These are phyloP conservation scores for Fukomys damarensis DNA, from an alignment of 2,113 vertebrate genomes.

Conservation along the genomic window DNA sequence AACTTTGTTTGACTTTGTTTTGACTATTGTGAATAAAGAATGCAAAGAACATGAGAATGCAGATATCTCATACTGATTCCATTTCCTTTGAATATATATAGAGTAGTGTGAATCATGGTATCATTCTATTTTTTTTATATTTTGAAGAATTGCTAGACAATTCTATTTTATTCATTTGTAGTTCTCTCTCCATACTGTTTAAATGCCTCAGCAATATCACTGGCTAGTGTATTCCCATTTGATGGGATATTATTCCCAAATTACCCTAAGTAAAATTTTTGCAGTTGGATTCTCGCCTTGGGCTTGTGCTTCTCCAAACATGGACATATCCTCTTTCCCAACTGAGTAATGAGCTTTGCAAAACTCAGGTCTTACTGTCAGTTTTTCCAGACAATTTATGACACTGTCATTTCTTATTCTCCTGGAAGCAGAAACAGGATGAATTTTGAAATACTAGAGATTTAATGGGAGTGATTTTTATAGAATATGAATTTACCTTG, in stretches of 20 bases:
- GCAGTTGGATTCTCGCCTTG: background rate
- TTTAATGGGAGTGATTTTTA: background rate
- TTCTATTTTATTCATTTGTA: background rate
- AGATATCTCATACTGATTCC: background rate
- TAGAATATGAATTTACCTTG: background rate
- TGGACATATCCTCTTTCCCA: background rate
- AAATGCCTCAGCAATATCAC: background rate
- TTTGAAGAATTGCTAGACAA: background rate
- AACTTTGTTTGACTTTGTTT: background rate
- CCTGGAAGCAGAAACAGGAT: background rate
- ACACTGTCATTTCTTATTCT: background rate
- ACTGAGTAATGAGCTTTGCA: background rate
- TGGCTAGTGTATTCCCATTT: background rate
- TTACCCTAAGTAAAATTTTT: background rate
- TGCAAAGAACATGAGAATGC: background rate
- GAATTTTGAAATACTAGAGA: background rate
- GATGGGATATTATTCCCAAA: background rate
- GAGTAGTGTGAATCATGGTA: background rate
- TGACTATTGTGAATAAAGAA: background rate
- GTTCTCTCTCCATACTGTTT: background rate
- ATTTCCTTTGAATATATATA: background rate
- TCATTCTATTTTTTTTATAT: background rate
- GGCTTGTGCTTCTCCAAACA: background rate
- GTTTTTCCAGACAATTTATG: background rate
- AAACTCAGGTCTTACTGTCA: background rate